Percentiles rank a stretch among this genome's conserved stretches.
These are phyloP conservation scores for Boloria euphrosyne DNA, from an alignment of 2,888 invertebrate species.

Conservation along the genomic window DNA sequence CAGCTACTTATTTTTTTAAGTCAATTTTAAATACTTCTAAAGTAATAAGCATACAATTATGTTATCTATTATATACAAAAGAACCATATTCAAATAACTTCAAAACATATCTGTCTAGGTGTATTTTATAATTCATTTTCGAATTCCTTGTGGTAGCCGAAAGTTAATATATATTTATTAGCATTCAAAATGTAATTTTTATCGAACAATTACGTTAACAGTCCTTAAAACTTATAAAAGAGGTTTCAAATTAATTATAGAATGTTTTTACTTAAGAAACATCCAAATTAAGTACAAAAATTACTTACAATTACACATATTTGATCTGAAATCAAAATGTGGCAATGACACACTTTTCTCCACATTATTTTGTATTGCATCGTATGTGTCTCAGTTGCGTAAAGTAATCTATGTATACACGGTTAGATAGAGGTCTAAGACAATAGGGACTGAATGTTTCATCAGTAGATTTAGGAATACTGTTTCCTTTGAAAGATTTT, in stretches of 20 bases:
- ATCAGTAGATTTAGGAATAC: conserved; percentile 31
- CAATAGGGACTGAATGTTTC: conserved; percentile 38
- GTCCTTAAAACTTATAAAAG: background rate
- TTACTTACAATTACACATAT: conserved; percentile 13
- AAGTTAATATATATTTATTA: no score
- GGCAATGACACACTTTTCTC: conserved; percentile 22
- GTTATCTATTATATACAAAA: no score
- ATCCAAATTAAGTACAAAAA: conserved; percentile 8
- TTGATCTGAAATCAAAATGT: conserved; percentile 20
- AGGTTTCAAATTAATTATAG: background rate
- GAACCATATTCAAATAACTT: no score
- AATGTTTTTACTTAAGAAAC: conserved; percentile 8
- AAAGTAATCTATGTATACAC: conserved; percentile 25
- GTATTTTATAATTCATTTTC: no score
- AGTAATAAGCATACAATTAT: no score
- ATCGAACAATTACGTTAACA: background rate
- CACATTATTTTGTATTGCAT: conserved; percentile 28
- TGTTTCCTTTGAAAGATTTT: conserved; percentile 17
- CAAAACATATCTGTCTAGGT: no score
- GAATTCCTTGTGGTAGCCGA: no score
- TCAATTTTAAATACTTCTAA: no score
- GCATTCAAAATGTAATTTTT: background rate
- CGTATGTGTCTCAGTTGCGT: conserved; percentile 26
- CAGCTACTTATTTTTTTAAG: no score
- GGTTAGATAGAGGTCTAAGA: conserved; percentile 30